Conservation (phyloP, 2,888 invertebrate species). For the Lottia scabra region DNA sequence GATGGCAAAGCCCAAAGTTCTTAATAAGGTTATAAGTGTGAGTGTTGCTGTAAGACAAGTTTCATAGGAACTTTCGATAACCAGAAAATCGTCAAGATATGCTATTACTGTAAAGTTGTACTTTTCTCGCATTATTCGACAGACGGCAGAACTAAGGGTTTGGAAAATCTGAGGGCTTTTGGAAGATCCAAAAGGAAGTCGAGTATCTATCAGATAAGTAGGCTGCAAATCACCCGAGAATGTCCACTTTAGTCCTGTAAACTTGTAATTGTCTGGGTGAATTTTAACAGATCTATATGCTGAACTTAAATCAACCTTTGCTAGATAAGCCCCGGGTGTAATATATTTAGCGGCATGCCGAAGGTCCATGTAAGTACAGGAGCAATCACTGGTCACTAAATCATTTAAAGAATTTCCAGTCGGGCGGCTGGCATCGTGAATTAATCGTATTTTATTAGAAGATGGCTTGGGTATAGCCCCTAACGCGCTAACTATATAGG, state of each 20-base stretch:
- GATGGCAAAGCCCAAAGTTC: not conserved
- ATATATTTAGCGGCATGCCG: conserved; percentile 7
- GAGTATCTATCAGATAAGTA: not conserved
- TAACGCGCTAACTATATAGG: conserved; percentile 14
- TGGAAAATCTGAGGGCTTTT: not conserved
- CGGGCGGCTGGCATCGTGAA: conserved; percentile 21
- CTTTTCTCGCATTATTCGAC: not conserved
- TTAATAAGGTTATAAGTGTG: not conserved
- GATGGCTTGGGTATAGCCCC: conserved; percentile 17
- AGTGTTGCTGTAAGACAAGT: not conserved
- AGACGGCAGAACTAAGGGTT: not conserved
- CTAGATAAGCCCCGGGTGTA: not conserved
- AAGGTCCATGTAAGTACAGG: conserved; percentile 20
- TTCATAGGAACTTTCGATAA: not conserved
- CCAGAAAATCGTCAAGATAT: not conserved
- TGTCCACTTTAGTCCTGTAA: conserved; percentile 7
- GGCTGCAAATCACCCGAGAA: not conserved
- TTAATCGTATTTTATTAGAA: conserved; percentile 9
- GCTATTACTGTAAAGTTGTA: not conserved
- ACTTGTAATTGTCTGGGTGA: conserved; percentile 7
- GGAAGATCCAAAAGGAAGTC: not conserved
- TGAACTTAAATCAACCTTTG: not conserved
- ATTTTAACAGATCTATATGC: conserved; percentile 10
- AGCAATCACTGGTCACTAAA: conserved; percentile 3
- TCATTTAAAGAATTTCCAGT: conserved; percentile 6